phyloP scores from a whole-genome alignment of 2,797 vertebrate species.

The Amphiprion clarkii region DNA sequence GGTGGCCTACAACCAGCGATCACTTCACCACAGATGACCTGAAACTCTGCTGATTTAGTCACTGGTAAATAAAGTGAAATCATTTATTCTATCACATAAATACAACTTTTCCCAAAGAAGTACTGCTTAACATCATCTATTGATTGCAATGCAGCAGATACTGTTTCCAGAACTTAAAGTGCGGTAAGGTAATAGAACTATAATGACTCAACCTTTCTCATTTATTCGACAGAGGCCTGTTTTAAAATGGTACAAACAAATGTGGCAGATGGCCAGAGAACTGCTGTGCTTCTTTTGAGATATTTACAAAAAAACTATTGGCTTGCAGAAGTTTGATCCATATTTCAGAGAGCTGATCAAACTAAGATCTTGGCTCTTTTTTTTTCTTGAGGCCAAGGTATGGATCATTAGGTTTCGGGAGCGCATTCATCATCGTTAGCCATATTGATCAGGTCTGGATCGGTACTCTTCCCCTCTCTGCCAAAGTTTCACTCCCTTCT shows the following conservation, averaged over 20 bases:
- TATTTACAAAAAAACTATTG: conserved; percentile 32
- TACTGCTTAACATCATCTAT: conserved; percentile 30
- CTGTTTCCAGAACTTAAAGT: conserved; percentile 27
- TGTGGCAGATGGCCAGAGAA: conserved; percentile 34
- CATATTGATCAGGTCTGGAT: conserved; percentile 60
- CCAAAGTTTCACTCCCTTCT: conserved; percentile 34
- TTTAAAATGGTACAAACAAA: conserved; percentile 20
- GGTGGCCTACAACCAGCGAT: conserved; percentile 27
- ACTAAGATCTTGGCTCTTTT: conserved; percentile 30
- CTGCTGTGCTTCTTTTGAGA: conserved; percentile 17
- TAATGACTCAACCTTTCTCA: conserved; percentile 30
- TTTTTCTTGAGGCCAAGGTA: conserved; percentile 9
- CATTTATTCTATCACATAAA: conserved; percentile 6
- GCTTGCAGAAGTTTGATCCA: conserved; percentile 38
- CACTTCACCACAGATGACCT: conserved; percentile 12
- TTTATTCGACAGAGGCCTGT: conserved; percentile 31
- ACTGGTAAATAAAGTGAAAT: background rate
- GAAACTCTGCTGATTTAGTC: conserved; percentile 11
- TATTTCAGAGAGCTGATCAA: conserved; percentile 59
- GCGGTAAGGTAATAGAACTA: conserved; percentile 24
- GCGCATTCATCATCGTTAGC: conserved; percentile 75
- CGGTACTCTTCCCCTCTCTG: conserved; percentile 17
- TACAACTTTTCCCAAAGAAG: background rate
- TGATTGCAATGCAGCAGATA: conserved; percentile 30
- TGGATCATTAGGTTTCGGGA: conserved; percentile 62